Evolutionary conservation across 2,797 vertebrate species (phyloP), one percentile per base, ranked within the genome.

Genomic region (Xyrichtys novacula): DNA sequence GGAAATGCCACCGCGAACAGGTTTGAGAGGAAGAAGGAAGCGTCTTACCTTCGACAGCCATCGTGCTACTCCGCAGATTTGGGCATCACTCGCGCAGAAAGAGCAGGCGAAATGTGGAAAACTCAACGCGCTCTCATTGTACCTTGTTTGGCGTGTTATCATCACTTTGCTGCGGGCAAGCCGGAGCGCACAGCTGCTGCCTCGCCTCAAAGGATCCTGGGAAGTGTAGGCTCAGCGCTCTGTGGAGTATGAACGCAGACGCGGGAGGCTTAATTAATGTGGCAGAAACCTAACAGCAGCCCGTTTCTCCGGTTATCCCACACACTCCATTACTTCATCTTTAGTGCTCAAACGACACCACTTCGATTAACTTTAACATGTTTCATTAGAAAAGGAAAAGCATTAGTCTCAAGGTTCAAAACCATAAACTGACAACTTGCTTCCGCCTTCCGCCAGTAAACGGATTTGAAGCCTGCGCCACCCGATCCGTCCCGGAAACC

Each of bases 41-140:
- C 16, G n/a, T 1, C 91, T 94, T 90, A 95, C 94, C 94, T 92
- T 94, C 82, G 66, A 94, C 92, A 69, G 94, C 92, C 94, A 95
- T 95, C 7, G 71, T 75, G 83, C 71, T 85, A 83, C 65, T 92
- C 84, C 90, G 54, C 75, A 44, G 80, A 85, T 73, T 6, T 36
- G 70, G 26, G 70, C 93, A 93, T 94, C 83, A 79, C 89, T 77
- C 22, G 58, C 49, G 1, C 7, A 38, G 16, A 23, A n/a, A 44
- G 55, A 42, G 65, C 58, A 23, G 70, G 22, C 10, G 78, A 48
- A 55, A 84, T 62, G 70, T 53, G 19, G 43, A 59, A 32, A 80
- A 88, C 23, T 88, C 88, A 80, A 17, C 60, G 85, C 67, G 47
- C 70, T 50, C 74, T 85, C 79, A 74, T 88, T 73, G 71, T 60